Conservation (phyloP, 2,797 vertebrate species). For the Myiotriccus ornatus region DNA sequence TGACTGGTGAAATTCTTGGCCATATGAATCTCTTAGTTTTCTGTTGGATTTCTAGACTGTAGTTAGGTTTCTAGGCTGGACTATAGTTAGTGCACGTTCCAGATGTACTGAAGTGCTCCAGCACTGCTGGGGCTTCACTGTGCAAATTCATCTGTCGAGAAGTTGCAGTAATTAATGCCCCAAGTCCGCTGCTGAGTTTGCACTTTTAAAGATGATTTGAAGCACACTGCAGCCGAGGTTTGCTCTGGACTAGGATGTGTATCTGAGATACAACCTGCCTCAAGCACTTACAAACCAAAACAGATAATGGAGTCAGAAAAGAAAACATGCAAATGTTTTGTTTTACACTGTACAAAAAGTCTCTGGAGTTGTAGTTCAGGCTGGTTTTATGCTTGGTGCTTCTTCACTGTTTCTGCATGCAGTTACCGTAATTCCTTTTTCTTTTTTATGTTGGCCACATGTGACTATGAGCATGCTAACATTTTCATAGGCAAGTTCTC, state of each 20-base stretch:
- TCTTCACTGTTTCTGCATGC: not conserved
- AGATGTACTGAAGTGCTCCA: not conserved
- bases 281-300: not conserved
- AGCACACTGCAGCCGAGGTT: not conserved
- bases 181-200: not conserved
- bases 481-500: accelerated
- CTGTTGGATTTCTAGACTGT: not conserved
- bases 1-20: not conserved
- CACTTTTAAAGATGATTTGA: not conserved
- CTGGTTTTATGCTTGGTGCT: not conserved
- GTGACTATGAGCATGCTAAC: not conserved
- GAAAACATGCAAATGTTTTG: not conserved
- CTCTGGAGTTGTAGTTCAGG: not conserved
- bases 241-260: not conserved
- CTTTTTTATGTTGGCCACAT: not conserved
- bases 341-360: not conserved
- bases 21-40: not conserved
- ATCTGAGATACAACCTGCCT: not conserved
- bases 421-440: not conserved
- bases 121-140: not conserved
- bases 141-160: not conserved
- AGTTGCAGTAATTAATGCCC: not conserved
- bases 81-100: not conserved
- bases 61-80: not conserved
- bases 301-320: not conserved